Evolutionary conservation across 2,888 invertebrate species (phyloP), one percentile per base, ranked within the genome.

Genomic region (Orthonevra nobilis): DNA sequence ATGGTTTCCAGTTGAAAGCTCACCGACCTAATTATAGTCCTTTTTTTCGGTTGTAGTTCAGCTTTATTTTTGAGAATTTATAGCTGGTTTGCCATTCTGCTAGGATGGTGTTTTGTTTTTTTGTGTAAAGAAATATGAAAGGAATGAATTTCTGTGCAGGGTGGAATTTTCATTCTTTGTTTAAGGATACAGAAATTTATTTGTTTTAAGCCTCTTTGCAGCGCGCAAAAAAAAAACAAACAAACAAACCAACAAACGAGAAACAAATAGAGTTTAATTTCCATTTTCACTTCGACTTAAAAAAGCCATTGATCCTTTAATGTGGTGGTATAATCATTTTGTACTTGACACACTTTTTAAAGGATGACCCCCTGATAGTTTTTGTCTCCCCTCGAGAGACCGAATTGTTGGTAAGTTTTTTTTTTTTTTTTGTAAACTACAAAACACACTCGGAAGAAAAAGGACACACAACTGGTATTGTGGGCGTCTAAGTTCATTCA

Each of bases 321-420:
- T 26, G 44, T 32, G 42, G 40, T 38, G 32, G 26, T 38, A 36
- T 66, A 77, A 72, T 77, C 44, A 64, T 64, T 72, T 60, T 48
- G 60, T 40, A 72, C 77, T 79, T 79, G 72, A 79, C 77, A 72
- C 17, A 72, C 60, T 66, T 79, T 32, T 34, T 20, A 6, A 9
- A 23, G 50, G 30, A 68, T 60, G 42, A n/a, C 23, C 40, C 42
- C 60, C 60, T 28, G 10, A 23, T 15, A 4, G 10, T 19, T 28
- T 44, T 2, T 10, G 2, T 42, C n/a, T n/a, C n/a, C n/a, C n/a
- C n/a, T n/a, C n/a, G n/a, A n/a, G n/a, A n/a, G n/a, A n/a, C n/a
- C n/a, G n/a, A n/a, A n/a, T n/a, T n/a, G n/a, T 3, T 40, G 19
- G 23, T 23, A 23, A 23, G 23, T 4, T 12, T 32, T 3, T 3